Percentiles rank a stretch among this genome's conserved stretches.
These are phyloP conservation scores for Hedychridium roseum DNA, from an alignment of 2,888 invertebrate species.

Conservation along the genomic window DNA sequence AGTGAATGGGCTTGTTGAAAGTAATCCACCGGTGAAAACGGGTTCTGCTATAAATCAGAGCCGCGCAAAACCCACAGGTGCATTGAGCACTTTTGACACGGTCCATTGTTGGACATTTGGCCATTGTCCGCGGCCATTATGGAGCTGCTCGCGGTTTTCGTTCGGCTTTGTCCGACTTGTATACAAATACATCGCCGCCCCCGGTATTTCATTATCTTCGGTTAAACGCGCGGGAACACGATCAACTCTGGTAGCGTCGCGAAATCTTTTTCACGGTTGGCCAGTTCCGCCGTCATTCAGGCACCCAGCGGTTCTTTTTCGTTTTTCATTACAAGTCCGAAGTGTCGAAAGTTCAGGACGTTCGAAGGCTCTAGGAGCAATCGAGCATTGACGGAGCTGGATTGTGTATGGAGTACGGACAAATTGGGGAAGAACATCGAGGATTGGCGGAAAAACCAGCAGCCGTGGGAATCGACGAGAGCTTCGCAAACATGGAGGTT, in stretches of 20 bases:
- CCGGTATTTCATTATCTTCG: no score
- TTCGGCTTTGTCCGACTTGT: no score
- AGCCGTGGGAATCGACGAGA: conserved; percentile 17
- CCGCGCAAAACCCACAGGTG: conserved; percentile 9
- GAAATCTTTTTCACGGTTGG: no score
- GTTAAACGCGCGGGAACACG: no score
- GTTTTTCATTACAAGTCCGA: no score
- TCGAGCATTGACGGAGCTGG: background rate
- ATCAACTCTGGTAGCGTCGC: no score
- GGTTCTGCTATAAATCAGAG: conserved; percentile 8
- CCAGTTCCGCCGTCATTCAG: no score
- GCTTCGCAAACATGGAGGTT: conserved; percentile 19
- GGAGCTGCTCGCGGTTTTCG: background rate
- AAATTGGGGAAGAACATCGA: conserved; percentile 8
- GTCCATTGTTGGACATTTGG: conserved; percentile 23
- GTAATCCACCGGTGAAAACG: no score
- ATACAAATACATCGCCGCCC: no score
- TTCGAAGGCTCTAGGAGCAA: background rate
- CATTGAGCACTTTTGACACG: conserved; percentile 10
- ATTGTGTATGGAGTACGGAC: background rate
- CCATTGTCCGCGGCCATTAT: conserved; percentile 13
- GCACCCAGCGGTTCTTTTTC: no score
- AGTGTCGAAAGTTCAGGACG: no score
- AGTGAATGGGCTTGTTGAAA: no score
- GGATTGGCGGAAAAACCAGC: conserved; percentile 5